phyloP scores from a whole-genome alignment of 1,140 invertebrate species.

The Procambarus virginalis region DNA sequence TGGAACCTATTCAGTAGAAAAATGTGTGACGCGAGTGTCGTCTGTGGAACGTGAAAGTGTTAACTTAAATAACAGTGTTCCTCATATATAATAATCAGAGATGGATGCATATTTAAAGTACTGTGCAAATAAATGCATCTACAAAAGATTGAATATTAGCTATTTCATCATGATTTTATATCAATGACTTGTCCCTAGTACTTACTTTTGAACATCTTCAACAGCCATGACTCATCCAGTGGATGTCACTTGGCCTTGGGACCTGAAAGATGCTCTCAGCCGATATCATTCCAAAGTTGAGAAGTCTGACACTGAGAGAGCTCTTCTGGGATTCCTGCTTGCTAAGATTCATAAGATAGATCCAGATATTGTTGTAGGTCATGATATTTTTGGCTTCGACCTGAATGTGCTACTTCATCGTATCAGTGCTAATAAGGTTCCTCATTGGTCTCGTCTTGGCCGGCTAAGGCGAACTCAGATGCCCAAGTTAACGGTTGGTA shows the following conservation, averaged over 20 bases:
- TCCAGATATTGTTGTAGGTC: constrained; percentile 94
- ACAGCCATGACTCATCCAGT: constrained; percentile 86
- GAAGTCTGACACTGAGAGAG: constrained; percentile 87
- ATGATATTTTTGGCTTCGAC: constrained; percentile 91
- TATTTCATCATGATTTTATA: not conserved
- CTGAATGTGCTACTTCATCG: constrained; percentile 91
- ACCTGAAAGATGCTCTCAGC: constrained; percentile 79
- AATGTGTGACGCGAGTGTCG: no score
- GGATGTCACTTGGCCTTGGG: constrained; percentile 86
- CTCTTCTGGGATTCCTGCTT: constrained; percentile 86
- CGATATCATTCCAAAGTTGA: constrained; percentile 85
- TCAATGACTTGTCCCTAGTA: not conserved
- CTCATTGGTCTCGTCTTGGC: constrained; percentile 93
- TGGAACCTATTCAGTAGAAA: no score
- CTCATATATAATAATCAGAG: no score
- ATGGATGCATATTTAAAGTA: no score
- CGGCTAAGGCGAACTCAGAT: constrained; percentile 82
- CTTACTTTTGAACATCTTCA: constrained; percentile 73
- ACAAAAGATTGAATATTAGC: no score
- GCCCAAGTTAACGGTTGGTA: constrained; percentile 76
- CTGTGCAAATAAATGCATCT: no score
- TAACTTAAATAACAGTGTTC: no score
- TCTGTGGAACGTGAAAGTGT: no score
- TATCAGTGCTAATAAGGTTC: constrained; percentile 83
- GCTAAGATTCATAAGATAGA: constrained; percentile 90